Conservation (phyloP, 2,888 invertebrate species). For the Scaptomyza cyrtandrae region DNA sequence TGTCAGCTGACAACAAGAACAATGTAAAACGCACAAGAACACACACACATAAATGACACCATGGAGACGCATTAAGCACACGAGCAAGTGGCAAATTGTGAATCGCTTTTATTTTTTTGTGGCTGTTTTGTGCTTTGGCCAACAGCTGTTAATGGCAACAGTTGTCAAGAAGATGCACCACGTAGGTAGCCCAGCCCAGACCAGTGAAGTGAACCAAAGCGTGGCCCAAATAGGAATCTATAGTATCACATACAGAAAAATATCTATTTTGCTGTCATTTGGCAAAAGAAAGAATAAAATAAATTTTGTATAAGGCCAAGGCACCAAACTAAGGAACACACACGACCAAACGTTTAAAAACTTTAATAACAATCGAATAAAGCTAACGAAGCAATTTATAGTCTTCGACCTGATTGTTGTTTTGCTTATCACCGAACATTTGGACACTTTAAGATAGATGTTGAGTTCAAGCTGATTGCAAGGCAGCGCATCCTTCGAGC, state of each 20-base stretch:
- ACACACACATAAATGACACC: constrained; percentile 56
- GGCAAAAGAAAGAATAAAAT: neutral
- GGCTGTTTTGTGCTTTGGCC: constrained; percentile 38
- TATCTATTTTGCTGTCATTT: constrained; percentile 11
- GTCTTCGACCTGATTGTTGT: too few relatives aligned
- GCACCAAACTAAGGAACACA: too few relatives aligned
- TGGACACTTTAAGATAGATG: too few relatives aligned
- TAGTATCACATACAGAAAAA: constrained; percentile 49
- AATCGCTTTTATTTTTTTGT: constrained; percentile 30
- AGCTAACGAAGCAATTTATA: too few relatives aligned
- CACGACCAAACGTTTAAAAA: too few relatives aligned
- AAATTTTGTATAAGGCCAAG: neutral
- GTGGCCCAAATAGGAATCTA: constrained; percentile 10
- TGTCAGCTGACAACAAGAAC: constrained; percentile 40
- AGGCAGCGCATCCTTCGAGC: too few relatives aligned
- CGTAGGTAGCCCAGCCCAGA: constrained; percentile 24
- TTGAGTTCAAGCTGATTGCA: too few relatives aligned
- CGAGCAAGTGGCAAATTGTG: constrained; percentile 53
- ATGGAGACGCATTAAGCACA: constrained; percentile 70
- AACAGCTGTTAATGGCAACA: constrained; percentile 80
- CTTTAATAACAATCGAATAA: too few relatives aligned
- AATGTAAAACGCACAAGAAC: neutral
- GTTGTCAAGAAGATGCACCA: constrained; percentile 61
- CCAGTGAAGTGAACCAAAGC: neutral
- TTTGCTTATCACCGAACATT: too few relatives aligned